These are phyloP conservation scores for Lucilia sericata DNA, from an alignment of 1,140 invertebrate genomes.

Conservation along the genomic window DNA sequence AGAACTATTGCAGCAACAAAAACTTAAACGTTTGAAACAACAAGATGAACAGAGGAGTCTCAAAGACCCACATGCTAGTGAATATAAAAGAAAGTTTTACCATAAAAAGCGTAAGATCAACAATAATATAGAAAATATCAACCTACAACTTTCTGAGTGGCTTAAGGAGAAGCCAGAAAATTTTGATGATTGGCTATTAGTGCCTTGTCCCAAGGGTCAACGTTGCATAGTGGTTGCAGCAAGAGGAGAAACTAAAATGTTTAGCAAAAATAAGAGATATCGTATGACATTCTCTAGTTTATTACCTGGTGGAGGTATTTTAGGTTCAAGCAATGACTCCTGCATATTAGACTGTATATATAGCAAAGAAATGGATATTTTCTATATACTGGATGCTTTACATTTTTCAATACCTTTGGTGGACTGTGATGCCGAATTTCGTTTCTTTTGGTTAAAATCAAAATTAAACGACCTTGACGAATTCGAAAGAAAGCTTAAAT, in stretches of 20 bases:
- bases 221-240: conserved; percentile 82
- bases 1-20: conserved; percentile 40
- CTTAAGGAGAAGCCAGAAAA: conserved; percentile 85
- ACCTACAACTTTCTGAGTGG: conserved; percentile 84
- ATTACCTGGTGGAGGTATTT: conserved; percentile 77
- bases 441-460: conserved; percentile 61
- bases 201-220: conserved; percentile 85
- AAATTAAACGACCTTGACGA: conserved; percentile 56
- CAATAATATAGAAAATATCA: conserved; percentile 38
- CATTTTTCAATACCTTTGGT: conserved; percentile 84
- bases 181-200: conserved; percentile 81
- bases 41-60: conserved; percentile 44
- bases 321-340: conserved; percentile 54
- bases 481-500: neutral
- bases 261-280: conserved; percentile 76
- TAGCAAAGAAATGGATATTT: conserved; percentile 72
- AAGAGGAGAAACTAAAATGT: conserved; percentile 79
- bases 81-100: neutral
- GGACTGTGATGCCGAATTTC: conserved; percentile 77
- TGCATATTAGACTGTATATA: conserved; percentile 86
- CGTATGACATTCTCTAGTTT: conserved; percentile 73
- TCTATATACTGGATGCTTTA: conserved; percentile 85
- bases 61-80: neutral
- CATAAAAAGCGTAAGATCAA: neutral
- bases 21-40: conserved; percentile 41